Evolutionary conservation across 2,113 vertebrate species (phyloP), one percentile per base, ranked within the genome.

Genomic region (Epinephelus cyanopodus): DNA sequence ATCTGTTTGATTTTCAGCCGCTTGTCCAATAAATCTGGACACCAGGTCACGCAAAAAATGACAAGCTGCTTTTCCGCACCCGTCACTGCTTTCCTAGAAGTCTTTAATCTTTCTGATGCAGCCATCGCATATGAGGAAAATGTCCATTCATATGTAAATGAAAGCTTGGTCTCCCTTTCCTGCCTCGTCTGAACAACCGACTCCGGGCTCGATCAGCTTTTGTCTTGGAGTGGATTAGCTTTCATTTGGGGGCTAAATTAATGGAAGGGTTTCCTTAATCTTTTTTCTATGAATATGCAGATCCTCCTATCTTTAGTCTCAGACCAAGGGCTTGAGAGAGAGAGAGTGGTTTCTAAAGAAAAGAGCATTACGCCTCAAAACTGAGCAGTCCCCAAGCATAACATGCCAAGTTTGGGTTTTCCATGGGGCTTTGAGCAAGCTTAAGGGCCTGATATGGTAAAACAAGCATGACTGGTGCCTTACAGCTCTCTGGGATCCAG

Each of bases 131-230:
- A 86, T 76, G 69, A 85, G 76, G 74, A 68, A 91, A 84, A 80
- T 83, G 52, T 81, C 87, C 79, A 91, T 95, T 94, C 91, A 92
- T 92, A 93, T 95, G 91, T 72, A 92, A 93, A 94, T 94, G 42
- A 81, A 52, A 50, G 68, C 84, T 63, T 13, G 92, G 57, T 85
- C 83, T 89, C 87, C 58, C 39, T 84, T 75, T 79, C 87, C 82
- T 75, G 69, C 79, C 61, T 78, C 73, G 53, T 84, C 81, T 74
- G 77, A 90, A 76, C 83, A 85, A 66, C 67, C 74, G 47, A 81
- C 85, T 90, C 83, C 12, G 29, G 79, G 74, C 83, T 79, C 48
- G 23, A 79, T 84, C 75, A 72, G 86, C 92, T 89, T 92, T 91
- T 93, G 92, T 93, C 90, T 94, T 74, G 21, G 77, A 92, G 86